These are phyloP conservation scores for Muntiacus muntjak DNA, from an alignment of 2,113 vertebrate species.

Conservation along the genomic window DNA sequence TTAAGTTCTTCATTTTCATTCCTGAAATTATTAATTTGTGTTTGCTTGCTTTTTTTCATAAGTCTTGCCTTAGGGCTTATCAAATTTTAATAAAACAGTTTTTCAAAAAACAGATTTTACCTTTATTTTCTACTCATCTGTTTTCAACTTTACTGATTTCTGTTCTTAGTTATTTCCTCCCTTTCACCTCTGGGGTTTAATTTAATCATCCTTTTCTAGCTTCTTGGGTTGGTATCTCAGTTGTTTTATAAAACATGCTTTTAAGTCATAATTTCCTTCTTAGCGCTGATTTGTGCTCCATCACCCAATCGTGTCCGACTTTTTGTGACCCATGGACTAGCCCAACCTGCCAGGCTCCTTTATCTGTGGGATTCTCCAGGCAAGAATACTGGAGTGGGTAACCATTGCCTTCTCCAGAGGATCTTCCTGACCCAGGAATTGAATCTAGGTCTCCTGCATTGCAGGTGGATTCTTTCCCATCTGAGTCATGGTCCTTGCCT, in stretches of 20 bases:
- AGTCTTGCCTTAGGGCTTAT: neutral
- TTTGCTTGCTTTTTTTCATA: neutral
- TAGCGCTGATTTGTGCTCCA: neutral
- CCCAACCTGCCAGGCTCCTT: neutral
- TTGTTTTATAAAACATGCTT: neutral
- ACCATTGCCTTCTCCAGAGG: neutral
- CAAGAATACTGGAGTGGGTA: neutral
- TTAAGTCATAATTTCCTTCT: neutral
- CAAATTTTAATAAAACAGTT: neutral
- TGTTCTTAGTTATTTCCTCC: neutral
- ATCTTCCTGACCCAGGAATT: neutral
- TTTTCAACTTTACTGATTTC: neutral
- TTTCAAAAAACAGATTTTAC: neutral
- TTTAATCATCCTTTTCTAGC: neutral
- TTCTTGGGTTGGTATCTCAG: neutral
- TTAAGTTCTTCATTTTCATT: neutral
- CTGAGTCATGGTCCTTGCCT: neutral
- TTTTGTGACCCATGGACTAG: neutral
- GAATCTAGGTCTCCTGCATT: neutral
- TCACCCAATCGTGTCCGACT: rapidly evolving
- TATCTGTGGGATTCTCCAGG: neutral
- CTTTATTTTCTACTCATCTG: neutral
- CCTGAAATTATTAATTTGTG: neutral
- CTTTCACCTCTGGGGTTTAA: neutral
- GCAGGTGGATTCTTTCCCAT: neutral